phyloP scores from a whole-genome alignment of 2,113 vertebrate genomes.

The Potamarius usumacintae region DNA sequence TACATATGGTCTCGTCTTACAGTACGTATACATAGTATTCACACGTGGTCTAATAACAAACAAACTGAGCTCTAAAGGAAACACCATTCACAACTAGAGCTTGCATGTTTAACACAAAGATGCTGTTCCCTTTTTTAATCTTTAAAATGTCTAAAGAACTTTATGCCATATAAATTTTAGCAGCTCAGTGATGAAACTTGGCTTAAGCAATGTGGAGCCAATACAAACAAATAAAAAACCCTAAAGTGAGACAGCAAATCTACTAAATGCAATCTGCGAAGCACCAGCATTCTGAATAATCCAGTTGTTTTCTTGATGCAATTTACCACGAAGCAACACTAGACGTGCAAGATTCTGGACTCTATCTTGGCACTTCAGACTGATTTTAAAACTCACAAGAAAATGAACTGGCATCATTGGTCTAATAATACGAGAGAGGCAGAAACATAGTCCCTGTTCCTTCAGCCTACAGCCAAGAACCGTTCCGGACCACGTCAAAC shows the following conservation, averaged over 20 bases:
- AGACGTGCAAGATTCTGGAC: background rate
- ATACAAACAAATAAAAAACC: background rate
- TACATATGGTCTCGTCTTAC: background rate
- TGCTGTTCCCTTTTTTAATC: background rate
- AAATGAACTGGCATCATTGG: background rate
- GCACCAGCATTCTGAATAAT: background rate
- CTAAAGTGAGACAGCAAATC: background rate
- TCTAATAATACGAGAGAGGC: background rate
- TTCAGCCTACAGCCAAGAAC: conserved; percentile 15
- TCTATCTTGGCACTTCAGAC: background rate
- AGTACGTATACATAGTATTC: background rate
- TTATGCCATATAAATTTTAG: conserved; percentile 6
- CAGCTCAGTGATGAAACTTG: background rate
- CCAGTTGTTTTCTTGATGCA: conserved; percentile 27
- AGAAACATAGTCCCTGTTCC: background rate
- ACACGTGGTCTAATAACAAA: background rate
- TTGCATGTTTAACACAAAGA: background rate
- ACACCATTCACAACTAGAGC: background rate
- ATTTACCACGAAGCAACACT: background rate
- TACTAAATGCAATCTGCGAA: background rate
- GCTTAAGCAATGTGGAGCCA: background rate
- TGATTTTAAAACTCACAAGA: background rate
- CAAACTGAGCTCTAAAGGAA: background rate
- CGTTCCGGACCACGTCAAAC: conserved; percentile 8
- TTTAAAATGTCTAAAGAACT: background rate